Base-by-base conservation (phyloP, 1,140 invertebrate genomes). In the Drosophila aff. region DNA sequence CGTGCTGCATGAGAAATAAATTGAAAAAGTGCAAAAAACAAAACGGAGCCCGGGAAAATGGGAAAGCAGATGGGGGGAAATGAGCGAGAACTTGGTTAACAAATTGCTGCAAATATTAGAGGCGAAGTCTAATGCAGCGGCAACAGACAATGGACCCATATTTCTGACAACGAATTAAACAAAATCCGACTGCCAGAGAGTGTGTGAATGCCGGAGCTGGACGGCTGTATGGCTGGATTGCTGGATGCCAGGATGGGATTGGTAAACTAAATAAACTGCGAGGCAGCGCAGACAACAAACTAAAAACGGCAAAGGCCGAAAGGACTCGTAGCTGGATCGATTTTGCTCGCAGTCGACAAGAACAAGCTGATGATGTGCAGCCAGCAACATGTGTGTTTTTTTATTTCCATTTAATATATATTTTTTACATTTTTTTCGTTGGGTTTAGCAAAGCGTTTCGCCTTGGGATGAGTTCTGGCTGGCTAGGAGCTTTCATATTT, bases 81-180 rank as follows among this genome's bases (percentile, higher is more conserved):
- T 59, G 36, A 49, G 46, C 58, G 61, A 43, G 62, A 76, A 81
- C 63, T 84, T 83, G 78, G 85, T 84, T 89, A 89, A 89, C 84
- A 89, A 89, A 89, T 89, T 89, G 84, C 84, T 81, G 66, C 81
- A 76, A 80, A 90, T 89, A 89, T 89, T 89, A 89, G 78, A 84
- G 47, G 74, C 85, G 85, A 89, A 90, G 85, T 89, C 69, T 81
- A 87, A 90, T 83, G 76, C 80, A 77, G 68, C 71, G 65, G 76
- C 53, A 75, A 71, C 66, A 72, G 62, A 78, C 77, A 89, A 84
- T 84, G 74, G 77, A 64, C 69, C 73, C 69, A 79, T 58, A 78
- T 89, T 87, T 89, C 74, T 81, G 81, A 84, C 85, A 89, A 69
- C 77, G 81, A 89, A 89, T 89, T 89, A 89, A 84, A 79, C 74